Base-by-base conservation (phyloP, 1,140 invertebrate species). In the Nephotettix cincticeps region DNA sequence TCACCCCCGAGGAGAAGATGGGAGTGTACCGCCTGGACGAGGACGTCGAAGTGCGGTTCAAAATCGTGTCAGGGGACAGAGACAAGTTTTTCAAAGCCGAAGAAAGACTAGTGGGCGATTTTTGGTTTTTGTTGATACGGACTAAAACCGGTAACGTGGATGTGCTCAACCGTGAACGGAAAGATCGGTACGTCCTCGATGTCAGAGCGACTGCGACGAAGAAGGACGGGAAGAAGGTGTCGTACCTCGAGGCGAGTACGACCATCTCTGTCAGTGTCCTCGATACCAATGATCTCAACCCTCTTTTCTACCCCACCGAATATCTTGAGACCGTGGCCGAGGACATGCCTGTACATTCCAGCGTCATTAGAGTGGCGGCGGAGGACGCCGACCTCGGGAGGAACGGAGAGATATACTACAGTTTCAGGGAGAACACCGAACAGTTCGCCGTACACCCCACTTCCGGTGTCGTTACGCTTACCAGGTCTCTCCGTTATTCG, bases 351-450 rank as follows among this genome's bases (percentile, higher is more conserved):
- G 80, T 96, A 61, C 93, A 97, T 81, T 85, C 87, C 36, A 93
- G 88, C 75, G 88, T 94, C 56, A 79, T 91, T 2, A 87, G 85
- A 76, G 91, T 94, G 23, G 87, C 87, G 14, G 97, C 96, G 0
- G 94, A 95, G 77, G 97, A 99, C 82, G 95, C 96, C 6, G 96
- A 99, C 81, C 83, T 96, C 13, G 96, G 96, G 0, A 86, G 93
- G 61, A 98, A 98, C 80, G 94, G 95, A 1, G 94, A 98, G 83
- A 95, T 98, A 75, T 98, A 98, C 81, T 99, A 98, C 80, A 97
- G 93, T 80, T 91, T 98, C 75, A 83, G 87, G n/a, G 87, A 95
- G 71, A 93, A 88, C 9, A 94, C 90, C 4, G 89, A 93, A 73
- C 88, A 91, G 72, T 98, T 98, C 80, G 91, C 94, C 4, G 89